A percentile compares a stretch with the other conserved stretches of the same genome.
phyloP scores from a whole-genome alignment of 2,888 invertebrate genomes.

The Ametastegia equiseti region DNA sequence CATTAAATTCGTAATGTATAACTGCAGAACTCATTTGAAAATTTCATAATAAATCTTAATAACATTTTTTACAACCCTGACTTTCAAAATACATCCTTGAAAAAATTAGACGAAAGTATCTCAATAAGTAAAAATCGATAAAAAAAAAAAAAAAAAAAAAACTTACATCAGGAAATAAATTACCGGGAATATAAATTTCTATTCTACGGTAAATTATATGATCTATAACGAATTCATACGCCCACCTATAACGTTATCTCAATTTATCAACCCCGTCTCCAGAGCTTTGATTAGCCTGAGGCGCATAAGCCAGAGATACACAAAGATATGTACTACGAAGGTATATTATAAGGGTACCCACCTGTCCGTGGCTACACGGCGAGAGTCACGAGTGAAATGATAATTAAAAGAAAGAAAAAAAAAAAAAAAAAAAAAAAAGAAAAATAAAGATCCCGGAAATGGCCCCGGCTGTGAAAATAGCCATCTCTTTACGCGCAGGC shows the following conservation, averaged over 20 bases:
- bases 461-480: constrained; percentile 55
- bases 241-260: background rate
- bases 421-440: background rate
- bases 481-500: constrained; percentile 75
- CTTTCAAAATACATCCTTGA: too few relatives aligned
- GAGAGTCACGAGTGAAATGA: background rate
- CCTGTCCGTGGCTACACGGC: background rate
- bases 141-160: too few relatives aligned
- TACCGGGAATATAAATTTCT: background rate
- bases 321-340: background rate
- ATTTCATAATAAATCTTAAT: too few relatives aligned
- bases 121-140: too few relatives aligned
- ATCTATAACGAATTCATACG: background rate
- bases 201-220: background rate
- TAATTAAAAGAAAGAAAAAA: too few relatives aligned
- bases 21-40: too few relatives aligned
- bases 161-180: too few relatives aligned
- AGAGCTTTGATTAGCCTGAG: background rate
- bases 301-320: background rate
- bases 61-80: too few relatives aligned
- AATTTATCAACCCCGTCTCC: background rate
- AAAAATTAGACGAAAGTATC: too few relatives aligned
- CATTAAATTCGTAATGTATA: too few relatives aligned
- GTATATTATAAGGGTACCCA: background rate
- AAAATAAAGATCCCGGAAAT: constrained; percentile 38